Base-by-base conservation (phyloP, 2,888 invertebrate species). In the Dilophus febrilis region DNA sequence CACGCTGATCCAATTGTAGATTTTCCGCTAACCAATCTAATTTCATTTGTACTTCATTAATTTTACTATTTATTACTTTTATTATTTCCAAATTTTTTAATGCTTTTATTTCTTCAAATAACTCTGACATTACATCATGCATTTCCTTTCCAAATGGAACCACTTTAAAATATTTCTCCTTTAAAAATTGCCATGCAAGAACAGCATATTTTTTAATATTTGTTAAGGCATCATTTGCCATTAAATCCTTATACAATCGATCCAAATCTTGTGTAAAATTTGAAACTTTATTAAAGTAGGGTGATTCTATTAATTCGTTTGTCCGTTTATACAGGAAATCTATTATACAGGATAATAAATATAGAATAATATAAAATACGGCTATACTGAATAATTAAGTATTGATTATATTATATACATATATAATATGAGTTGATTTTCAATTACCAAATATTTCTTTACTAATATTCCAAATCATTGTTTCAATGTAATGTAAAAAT, bases 191-290 rank as follows among this genome's bases (percentile, higher is more conserved):
- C 66, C 77, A 75, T 0, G 77, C 58, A 35, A 81, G 67, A 33
- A 62, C 64, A 1, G 72, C 69, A 58, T 87, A 87, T 53, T 85
- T 86, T 53, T 74, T 75, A 28, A 85, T 66, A 54, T 83, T 85
- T 0, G 80, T 80, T 18, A 85, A 65, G 1, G 82, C 68, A 50
- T 85, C 85, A 53, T 86, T 80, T 41, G 74, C 72, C 37, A 74
- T 71, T 7, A 87, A 67, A 50, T 87, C 86, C 41, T 75, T 74
- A 56, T 85, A 86, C 37, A 87, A 68, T 41, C 69, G 71, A 53
- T 87, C 86, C 46, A 86, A 64, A 53, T 87, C 84, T 48, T 81
- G 80, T 0, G 83, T 80, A 48, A 87, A 76, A 42, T 81, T 77
- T 2, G 81, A 72, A 11, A 86, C 77, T 49, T 79, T 77, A 48